These are phyloP conservation scores for Sternotherus odoratus DNA, from an alignment of 2,797 vertebrate species.

Conservation along the genomic window DNA sequence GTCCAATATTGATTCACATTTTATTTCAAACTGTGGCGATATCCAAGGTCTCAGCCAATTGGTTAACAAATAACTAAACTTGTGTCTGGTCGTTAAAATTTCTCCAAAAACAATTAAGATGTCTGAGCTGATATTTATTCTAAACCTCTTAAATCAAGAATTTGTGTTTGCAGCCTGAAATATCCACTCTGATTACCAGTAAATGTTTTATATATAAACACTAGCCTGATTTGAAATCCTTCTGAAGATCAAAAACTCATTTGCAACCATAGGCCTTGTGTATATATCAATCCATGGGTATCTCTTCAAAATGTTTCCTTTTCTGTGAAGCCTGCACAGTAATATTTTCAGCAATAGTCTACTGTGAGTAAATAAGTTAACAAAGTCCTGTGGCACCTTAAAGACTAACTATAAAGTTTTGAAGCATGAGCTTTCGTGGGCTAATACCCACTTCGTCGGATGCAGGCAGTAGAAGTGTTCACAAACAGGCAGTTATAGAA, in stretches of 20 bases:
- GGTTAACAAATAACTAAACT: neutral
- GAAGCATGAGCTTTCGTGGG: too few relatives aligned
- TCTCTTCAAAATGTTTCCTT: neutral
- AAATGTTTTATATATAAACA: neutral
- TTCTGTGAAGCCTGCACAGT: neutral
- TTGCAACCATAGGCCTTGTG: neutral
- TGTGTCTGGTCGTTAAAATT: slow-evolving; percentile 19
- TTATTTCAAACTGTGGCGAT: neutral
- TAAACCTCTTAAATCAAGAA: neutral
- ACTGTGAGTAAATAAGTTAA: neutral
- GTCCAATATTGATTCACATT: neutral
- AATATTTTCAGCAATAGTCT: neutral
- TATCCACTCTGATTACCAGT: neutral
- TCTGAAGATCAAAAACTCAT: neutral
- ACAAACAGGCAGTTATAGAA: too few relatives aligned
- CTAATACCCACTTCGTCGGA: too few relatives aligned
- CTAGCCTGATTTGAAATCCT: neutral
- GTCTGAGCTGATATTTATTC: slow-evolving; percentile 5
- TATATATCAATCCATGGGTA: neutral
- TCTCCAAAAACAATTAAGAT: slow-evolving; percentile 14
- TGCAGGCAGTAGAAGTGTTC: too few relatives aligned
- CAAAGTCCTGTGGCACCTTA: too few relatives aligned
- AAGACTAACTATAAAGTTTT: too few relatives aligned
- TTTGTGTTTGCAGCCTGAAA: neutral
- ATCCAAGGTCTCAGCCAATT: neutral